Conservation (phyloP, 2,113 vertebrate genomes). For the Trichomycterus rosablanca region DNA sequence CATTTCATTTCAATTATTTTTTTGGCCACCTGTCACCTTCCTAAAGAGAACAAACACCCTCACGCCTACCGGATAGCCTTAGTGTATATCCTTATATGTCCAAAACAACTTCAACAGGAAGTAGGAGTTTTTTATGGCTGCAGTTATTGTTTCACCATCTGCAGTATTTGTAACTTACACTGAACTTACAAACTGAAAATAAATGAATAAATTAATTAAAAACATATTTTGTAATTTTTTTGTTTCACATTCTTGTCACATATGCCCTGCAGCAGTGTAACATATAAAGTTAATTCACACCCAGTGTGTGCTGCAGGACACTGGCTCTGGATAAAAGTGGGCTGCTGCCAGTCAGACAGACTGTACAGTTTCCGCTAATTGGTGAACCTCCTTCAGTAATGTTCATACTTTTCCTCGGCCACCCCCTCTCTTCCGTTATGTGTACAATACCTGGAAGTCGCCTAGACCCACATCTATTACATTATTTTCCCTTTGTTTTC, state of each 20-base stretch:
- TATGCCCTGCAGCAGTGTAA: too few relatives aligned
- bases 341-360: conserved; percentile 56
- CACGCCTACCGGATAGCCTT: conserved; percentile 30
- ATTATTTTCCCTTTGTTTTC: conserved; percentile 64
- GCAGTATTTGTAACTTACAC: conserved; percentile 48
- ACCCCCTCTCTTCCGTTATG: conserved; percentile 60
- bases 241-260: too few relatives aligned
- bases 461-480: conserved; percentile 66
- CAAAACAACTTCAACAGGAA: conserved; percentile 57
- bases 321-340: conserved; percentile 27
- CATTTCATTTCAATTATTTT: conserved; percentile 43
- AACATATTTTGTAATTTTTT: not conserved
- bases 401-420: conserved; percentile 72
- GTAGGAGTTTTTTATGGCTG: conserved; percentile 50
- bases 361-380: conserved; percentile 68
- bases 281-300: too few relatives aligned
- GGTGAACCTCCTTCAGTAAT: conserved; percentile 67
- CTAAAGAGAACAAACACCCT: conserved; percentile 55
- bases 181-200: conserved; percentile 37
- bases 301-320: conserved; percentile 25
- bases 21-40: conserved; percentile 43
- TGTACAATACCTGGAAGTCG: conserved; percentile 75
- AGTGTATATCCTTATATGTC: conserved; percentile 67
- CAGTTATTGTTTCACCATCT: conserved; percentile 54
- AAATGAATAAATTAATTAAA: not conserved